phyloP scores from a whole-genome alignment of 2,888 invertebrate genomes.

The Junonia oenone region DNA sequence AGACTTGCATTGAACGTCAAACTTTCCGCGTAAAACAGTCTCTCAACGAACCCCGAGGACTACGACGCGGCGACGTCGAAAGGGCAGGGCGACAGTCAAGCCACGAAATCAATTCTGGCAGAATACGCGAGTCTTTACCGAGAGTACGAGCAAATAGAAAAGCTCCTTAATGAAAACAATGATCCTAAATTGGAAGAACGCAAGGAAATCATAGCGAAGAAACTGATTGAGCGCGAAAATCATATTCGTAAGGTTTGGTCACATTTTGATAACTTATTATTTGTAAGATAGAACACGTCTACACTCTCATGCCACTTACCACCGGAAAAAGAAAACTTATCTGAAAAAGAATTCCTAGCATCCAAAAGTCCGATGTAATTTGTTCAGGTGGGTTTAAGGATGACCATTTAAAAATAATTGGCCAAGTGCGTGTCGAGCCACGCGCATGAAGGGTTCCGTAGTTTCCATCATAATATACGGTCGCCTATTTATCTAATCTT shows the following conservation, averaged over 20 bases:
- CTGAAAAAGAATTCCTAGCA: too few species aligned
- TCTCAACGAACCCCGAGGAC: constrained; percentile 51
- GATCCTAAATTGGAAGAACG: constrained; percentile 49
- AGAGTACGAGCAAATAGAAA: constrained; percentile 55
- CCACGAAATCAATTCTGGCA: constrained; percentile 53
- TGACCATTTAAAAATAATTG: too few species aligned
- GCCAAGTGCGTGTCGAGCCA: too few species aligned
- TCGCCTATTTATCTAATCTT: too few species aligned
- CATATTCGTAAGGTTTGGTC: constrained; percentile 50
- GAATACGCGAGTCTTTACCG: constrained; percentile 59
- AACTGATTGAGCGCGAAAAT: constrained; percentile 52
- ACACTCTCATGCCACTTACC: too few species aligned
- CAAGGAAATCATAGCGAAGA: constrained; percentile 45
- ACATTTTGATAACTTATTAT: too few species aligned
- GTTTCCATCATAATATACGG: too few species aligned
- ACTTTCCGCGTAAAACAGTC: constrained; percentile 44
- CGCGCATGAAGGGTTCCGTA: too few species aligned
- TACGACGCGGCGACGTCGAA: constrained; percentile 56
- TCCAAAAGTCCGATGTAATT: too few species aligned
- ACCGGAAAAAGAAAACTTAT: too few species aligned
- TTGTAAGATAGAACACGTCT: not conserved
- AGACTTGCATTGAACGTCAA: not conserved
- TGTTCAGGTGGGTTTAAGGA: too few species aligned
- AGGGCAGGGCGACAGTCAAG: constrained; percentile 43
- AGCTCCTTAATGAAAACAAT: constrained; percentile 41